A percentile compares a stretch with the other conserved stretches of the same genome.
These are phyloP conservation scores for Conopomorpha cramerella DNA, from an alignment of 1,140 invertebrate species.

Conservation along the genomic window DNA sequence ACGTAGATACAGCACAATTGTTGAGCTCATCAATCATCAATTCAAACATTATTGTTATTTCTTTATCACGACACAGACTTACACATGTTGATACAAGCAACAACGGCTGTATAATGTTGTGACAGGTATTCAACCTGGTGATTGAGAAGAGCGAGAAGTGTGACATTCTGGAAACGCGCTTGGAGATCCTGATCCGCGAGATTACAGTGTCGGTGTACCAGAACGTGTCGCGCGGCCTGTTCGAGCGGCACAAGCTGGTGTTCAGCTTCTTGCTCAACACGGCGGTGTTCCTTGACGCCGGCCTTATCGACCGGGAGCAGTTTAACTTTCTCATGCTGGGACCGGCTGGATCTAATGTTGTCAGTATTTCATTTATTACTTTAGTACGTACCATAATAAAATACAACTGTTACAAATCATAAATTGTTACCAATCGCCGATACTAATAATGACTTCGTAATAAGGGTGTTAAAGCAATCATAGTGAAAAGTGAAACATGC, in stretches of 20 bases:
- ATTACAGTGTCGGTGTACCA: slow-evolving; percentile 84
- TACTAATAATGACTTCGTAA: too few species aligned
- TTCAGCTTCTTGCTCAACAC: slow-evolving; percentile 84
- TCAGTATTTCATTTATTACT: slow-evolving; percentile 18
- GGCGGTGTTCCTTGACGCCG: slow-evolving; percentile 70
- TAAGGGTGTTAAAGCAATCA: too few species aligned
- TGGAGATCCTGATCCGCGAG: slow-evolving; percentile 71
- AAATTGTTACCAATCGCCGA: too few species aligned
- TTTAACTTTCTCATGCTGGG: slow-evolving; percentile 80
- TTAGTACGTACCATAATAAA: too few species aligned
- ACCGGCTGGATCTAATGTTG: slow-evolving; percentile 57
- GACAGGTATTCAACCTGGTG: slow-evolving; percentile 78
- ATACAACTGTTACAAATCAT: too few species aligned
- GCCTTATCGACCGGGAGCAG: slow-evolving; percentile 60
- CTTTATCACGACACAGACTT: too few species aligned
- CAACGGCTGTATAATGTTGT: too few species aligned
- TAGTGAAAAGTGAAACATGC: too few species aligned
- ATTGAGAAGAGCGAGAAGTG: slow-evolving; percentile 73
- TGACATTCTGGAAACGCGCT: slow-evolving; percentile 63
- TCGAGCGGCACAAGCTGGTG: slow-evolving; percentile 90
- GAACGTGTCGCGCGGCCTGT: slow-evolving; percentile 85
- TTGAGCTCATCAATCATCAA: too few species aligned
- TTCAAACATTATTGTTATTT: too few species aligned
- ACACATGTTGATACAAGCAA: too few species aligned
- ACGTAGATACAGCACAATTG: too few species aligned